Conservation (phyloP, 1,140 invertebrate species). For the Sweltsa coloradensis region DNA sequence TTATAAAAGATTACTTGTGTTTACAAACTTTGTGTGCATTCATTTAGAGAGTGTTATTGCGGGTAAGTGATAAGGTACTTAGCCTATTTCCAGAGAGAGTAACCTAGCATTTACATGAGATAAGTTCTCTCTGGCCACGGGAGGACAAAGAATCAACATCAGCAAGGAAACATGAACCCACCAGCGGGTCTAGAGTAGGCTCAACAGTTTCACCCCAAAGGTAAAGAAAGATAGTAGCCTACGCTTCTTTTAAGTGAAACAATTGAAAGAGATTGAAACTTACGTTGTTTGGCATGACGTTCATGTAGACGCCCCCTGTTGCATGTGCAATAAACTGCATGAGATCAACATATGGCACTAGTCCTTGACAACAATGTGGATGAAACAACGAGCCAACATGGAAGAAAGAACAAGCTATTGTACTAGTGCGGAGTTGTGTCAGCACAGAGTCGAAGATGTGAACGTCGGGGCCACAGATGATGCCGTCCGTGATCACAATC, state of each 20-base stretch:
- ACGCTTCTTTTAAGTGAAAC: background rate
- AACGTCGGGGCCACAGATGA: conserved; percentile 63
- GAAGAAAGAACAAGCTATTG: conserved; percentile 68
- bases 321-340: conserved; percentile 67
- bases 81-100: too few species aligned
- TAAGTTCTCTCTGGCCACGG: too few species aligned
- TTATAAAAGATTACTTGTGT: too few species aligned
- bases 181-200: background rate
- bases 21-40: too few species aligned
- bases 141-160: background rate
- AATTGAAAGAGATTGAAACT: conserved; percentile 9
- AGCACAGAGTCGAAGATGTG: conserved; percentile 60
- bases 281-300: conserved; percentile 32
- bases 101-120: too few species aligned
- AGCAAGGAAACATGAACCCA: conserved; percentile 13
- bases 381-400: conserved; percentile 58
- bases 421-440: conserved; percentile 59
- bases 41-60: too few species aligned
- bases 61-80: too few species aligned
- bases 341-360: conserved; percentile 63
- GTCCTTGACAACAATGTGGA: conserved; percentile 50
- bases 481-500: conserved; percentile 68
- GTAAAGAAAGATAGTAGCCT: background rate
- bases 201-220: background rate
- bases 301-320: conserved; percentile 63